These are phyloP conservation scores for Coptodon bakossiorum DNA, from an alignment of 2,113 vertebrate genomes.

Conservation along the genomic window DNA sequence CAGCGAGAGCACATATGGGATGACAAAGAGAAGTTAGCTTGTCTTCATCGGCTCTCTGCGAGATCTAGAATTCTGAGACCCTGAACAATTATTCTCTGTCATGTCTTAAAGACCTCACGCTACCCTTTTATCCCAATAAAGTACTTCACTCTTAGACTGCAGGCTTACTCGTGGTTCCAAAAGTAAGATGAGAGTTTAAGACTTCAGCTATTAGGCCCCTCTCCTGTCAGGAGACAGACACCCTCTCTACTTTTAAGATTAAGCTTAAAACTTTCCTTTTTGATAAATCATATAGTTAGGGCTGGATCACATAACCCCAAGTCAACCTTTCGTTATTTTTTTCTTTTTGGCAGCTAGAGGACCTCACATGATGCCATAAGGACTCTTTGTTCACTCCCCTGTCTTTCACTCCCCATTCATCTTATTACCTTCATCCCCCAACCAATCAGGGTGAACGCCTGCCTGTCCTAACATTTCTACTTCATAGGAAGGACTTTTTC, in stretches of 20 bases:
- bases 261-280: neutral
- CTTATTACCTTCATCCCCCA: neutral
- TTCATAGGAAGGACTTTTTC: neutral
- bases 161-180: neutral
- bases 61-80: neutral
- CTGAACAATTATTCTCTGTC: neutral
- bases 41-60: neutral
- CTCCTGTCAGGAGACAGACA: neutral
- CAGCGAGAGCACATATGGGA: neutral
- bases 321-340: neutral
- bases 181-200: neutral
- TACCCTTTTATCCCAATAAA: neutral
- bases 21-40: neutral
- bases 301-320: neutral
- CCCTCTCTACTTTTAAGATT: neutral
- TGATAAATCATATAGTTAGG: neutral
- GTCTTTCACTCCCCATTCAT: neutral
- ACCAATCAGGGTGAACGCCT: neutral
- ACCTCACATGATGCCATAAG: neutral
- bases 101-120: neutral
- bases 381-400: neutral
- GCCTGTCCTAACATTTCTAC: neutral
- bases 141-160: neutral
- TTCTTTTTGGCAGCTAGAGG: neutral
- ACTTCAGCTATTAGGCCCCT: neutral